Conservation (phyloP, 2,113 vertebrate genomes). For the Plectropomus leopardus region DNA sequence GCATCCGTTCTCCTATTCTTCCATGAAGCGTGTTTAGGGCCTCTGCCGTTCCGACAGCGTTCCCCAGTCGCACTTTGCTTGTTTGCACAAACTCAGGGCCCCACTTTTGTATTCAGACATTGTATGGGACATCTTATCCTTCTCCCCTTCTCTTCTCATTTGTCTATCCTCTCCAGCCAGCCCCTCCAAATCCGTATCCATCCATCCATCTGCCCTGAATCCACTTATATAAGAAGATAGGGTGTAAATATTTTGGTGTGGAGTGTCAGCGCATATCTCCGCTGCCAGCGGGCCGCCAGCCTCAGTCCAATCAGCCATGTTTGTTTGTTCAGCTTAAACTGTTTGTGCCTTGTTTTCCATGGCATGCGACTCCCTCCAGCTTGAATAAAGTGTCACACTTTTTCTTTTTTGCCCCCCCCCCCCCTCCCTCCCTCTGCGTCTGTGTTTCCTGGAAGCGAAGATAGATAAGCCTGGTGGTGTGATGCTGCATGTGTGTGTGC, state of each 20-base stretch:
- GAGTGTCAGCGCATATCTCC: constrained; percentile 72
- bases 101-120: constrained; percentile 58
- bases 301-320: constrained; percentile 80
- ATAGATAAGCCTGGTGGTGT: constrained; percentile 65
- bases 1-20: background rate
- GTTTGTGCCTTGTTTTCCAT: constrained; percentile 81
- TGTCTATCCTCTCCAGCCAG: constrained; percentile 69
- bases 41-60: background rate
- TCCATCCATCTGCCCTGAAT: constrained; percentile 71
- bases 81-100: constrained; percentile 49
- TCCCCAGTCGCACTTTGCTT: constrained; percentile 32
- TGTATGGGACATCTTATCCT: constrained; percentile 56
- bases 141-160: constrained; percentile 54
- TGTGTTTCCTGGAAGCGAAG: constrained; percentile 64
- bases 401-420: constrained; percentile 19
- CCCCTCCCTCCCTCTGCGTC: constrained; percentile 22
- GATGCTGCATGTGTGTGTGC: constrained; percentile 11
- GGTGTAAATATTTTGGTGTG: constrained; percentile 83
- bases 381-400: constrained; percentile 73
- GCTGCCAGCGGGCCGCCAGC: constrained; percentile 51
- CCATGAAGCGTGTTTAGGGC: background rate
- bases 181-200: constrained; percentile 65
- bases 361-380: constrained; percentile 60
- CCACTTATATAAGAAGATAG: constrained; percentile 80
- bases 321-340: constrained; percentile 85